Conservation (phyloP, 2,113 vertebrate genomes). For the Eupsittula cactorum region DNA sequence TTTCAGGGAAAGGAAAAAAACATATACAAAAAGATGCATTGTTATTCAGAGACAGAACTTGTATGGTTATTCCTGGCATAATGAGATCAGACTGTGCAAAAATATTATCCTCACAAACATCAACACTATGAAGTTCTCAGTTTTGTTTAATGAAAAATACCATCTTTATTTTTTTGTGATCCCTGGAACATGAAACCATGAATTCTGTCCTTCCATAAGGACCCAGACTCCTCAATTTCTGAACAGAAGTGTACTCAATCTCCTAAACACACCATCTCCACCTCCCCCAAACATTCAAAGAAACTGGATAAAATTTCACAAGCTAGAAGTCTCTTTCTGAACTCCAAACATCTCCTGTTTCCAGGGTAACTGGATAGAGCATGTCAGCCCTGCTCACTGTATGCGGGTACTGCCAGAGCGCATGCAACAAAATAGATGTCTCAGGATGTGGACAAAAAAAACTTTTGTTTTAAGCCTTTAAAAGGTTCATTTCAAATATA, state of each 20-base stretch:
- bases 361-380: not conserved
- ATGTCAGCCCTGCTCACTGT: not conserved
- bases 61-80: not conserved
- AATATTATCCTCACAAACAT: not conserved
- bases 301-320: not conserved
- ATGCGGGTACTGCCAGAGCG: rapidly evolving
- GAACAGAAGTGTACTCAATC: not conserved
- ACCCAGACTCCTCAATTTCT: not conserved
- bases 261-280: not conserved
- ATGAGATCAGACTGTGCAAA: not conserved
- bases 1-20: not conserved
- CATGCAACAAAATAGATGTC: not conserved
- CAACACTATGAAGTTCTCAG: not conserved
- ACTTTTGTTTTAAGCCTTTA: not conserved
- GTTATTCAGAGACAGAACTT: not conserved
- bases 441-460: not conserved
- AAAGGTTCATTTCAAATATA: not conserved
- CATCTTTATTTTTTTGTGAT: not conserved
- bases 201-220: not conserved
- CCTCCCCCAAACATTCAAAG: not conserved
- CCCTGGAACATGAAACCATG: not conserved
- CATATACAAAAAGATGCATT: not conserved
- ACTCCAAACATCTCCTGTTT: not conserved
- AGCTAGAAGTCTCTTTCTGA: not conserved
- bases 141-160: not conserved